These are phyloP conservation scores for Myrmophylax atrothorax DNA, from an alignment of 2,113 vertebrate species.

Conservation along the genomic window DNA sequence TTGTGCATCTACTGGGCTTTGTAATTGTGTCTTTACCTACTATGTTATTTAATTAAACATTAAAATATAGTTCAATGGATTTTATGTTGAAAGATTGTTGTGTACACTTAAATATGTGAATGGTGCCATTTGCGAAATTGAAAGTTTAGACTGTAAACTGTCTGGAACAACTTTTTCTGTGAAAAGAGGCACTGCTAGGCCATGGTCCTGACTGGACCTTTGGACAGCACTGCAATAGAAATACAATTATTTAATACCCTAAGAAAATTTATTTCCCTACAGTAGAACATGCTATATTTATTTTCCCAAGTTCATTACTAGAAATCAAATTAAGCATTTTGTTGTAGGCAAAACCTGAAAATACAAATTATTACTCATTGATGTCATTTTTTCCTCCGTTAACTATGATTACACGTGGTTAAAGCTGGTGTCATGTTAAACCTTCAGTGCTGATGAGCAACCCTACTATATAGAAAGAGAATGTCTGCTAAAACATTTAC, in stretches of 20 bases:
- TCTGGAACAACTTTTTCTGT: neutral
- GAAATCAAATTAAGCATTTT: neutral
- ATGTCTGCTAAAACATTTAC: neutral
- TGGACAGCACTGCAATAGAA: neutral
- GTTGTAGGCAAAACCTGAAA: neutral
- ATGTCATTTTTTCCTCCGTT: neutral
- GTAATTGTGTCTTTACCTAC: neutral
- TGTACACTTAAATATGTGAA: neutral
- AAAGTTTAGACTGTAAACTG: neutral
- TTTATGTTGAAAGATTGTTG: neutral
- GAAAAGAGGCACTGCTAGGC: neutral
- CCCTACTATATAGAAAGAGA: neutral
- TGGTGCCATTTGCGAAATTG: neutral
- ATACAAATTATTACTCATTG: neutral
- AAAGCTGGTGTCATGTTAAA: neutral
- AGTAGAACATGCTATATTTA: neutral
- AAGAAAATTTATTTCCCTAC: neutral
- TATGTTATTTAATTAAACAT: neutral
- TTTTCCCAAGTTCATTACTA: neutral
- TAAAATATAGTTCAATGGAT: neutral
- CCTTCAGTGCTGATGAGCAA: neutral
- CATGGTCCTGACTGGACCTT: neutral
- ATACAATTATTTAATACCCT: neutral
- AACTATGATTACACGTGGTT: neutral
- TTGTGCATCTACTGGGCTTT: neutral